Evolutionary conservation across 2,888 invertebrate genomes (phyloP), one percentile per base, ranked within the genome.

Genomic region (Xestobium rufovillosum): DNA sequence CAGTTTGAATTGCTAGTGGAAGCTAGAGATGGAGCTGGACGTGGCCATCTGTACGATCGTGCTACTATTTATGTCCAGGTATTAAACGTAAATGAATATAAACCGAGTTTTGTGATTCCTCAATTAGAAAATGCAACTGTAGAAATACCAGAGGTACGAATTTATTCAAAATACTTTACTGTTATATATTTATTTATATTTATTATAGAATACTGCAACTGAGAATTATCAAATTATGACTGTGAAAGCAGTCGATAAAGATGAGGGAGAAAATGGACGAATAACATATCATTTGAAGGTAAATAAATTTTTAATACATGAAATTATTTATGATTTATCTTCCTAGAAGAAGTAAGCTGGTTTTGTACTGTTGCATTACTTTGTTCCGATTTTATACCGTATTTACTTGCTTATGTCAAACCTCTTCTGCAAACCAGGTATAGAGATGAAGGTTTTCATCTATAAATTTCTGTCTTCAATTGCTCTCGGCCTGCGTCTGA

Each of bases 251-350:
- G 72, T 73, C 1, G 92, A 92, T 57, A 76, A 78, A 47, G 91
- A 92, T 57, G 70, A 74, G 0, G 89, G 88, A 1, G 83, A 84
- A 47, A 90, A 88, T 61, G 91, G 91, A 1, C 71, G 79, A 34
- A 73, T 92, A 0, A 83, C 84, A 1, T 94, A 92, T 65, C 85
- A 82, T 59, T 68, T 89, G 41, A 86, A 86, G 65, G 77, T 83
- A 26, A 76, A 78, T 47, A n/a, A n/a, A n/a, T n/a, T n/a, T n/a
- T n/a, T n/a, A 82, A 83, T 53, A 72, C n/a, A n/a, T n/a, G n/a
- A n/a, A n/a, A 75, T 49, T n/a, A n/a, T n/a, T n/a, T n/a, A n/a
- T n/a, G n/a, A n/a, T n/a, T n/a, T n/a, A n/a, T n/a, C n/a, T n/a
- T n/a, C n/a, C n/a, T n/a, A n/a, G n/a, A n/a, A n/a, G n/a, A n/a